Evolutionary conservation across 1,140 invertebrate species (phyloP).

Genomic region (Zaprionus nigranus): DNA sequence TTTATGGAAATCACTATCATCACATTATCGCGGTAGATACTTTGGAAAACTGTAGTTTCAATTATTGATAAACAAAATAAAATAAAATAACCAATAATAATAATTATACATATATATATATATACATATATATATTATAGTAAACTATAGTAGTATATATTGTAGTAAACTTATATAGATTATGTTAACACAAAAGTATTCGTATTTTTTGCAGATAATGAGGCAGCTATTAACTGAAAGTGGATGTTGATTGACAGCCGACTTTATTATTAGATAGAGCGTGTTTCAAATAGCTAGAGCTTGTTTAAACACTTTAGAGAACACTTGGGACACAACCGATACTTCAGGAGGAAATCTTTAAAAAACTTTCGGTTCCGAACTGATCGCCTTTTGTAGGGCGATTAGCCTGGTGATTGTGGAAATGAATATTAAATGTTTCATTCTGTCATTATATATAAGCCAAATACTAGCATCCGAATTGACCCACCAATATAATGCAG

Average conservation of each 20-base stretch:
- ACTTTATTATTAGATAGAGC: neutral
- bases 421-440: constrained; percentile 1
- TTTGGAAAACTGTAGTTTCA: no score
- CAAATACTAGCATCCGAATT: neutral
- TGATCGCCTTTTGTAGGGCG: constrained; percentile 18
- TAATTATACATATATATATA: no score
- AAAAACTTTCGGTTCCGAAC: neutral
- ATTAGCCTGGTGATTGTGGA: constrained; percentile 4
- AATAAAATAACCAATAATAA: no score
- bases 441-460: constrained; percentile 40
- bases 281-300: neutral
- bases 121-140: no score
- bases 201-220: constrained; percentile 9
- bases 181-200: neutral
- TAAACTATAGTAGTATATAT: no score
- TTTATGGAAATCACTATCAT: no score
- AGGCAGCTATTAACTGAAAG: neutral
- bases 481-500: neutral
- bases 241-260: neutral
- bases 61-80: no score
- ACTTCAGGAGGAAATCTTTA: neutral
- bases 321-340: no score
- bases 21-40: no score
- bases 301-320: neutral
- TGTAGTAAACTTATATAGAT: neutral